phyloP scores from a whole-genome alignment of 2,888 invertebrate species.

The Drosophila lacicola region DNA sequence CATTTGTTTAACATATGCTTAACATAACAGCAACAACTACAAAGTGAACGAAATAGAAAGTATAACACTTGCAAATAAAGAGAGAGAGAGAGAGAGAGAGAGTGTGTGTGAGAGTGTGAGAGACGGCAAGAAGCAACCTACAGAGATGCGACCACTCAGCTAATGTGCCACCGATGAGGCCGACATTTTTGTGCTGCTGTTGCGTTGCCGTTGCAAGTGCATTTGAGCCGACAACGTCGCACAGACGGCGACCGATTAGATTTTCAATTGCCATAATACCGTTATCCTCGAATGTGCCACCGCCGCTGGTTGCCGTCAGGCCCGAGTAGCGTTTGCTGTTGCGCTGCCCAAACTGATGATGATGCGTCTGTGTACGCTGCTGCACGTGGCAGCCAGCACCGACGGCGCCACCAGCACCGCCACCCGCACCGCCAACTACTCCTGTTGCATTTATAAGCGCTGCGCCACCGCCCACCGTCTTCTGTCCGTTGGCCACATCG shows the following conservation, averaged over 20 bases:
- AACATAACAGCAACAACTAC: conserved; percentile 12
- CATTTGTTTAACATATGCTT: conserved; percentile 6
- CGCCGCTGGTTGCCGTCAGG: conserved; percentile 48
- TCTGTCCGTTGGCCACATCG: conserved; percentile 87
- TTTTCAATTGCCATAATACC: conserved; percentile 84
- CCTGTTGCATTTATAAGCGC: conserved; percentile 37
- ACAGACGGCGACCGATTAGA: conserved; percentile 83
- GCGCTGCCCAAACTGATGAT: conserved; percentile 68
- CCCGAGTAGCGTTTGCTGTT: conserved; percentile 78
- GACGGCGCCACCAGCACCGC: conserved; percentile 7
- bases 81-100: not conserved
- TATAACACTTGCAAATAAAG: conserved; percentile 36
- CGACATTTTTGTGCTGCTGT: conserved; percentile 79
- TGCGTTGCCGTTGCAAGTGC: conserved; percentile 66
- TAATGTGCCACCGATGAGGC: conserved; percentile 83
- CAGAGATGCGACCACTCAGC: conserved; percentile 85
- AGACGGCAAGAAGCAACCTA: conserved; percentile 84
- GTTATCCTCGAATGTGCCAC: conserved; percentile 78
- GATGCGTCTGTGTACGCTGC: conserved; percentile 43
- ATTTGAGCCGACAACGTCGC: conserved; percentile 76
- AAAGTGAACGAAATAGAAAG: not conserved
- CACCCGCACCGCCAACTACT: conserved; percentile 6
- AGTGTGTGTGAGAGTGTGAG: conserved; percentile 1
- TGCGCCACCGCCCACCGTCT: conserved; percentile 78
- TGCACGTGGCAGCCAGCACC: conserved; percentile 30